Base-by-base conservation (phyloP, 2,797 vertebrate genomes). In the Lycodopsis pacificus region DNA sequence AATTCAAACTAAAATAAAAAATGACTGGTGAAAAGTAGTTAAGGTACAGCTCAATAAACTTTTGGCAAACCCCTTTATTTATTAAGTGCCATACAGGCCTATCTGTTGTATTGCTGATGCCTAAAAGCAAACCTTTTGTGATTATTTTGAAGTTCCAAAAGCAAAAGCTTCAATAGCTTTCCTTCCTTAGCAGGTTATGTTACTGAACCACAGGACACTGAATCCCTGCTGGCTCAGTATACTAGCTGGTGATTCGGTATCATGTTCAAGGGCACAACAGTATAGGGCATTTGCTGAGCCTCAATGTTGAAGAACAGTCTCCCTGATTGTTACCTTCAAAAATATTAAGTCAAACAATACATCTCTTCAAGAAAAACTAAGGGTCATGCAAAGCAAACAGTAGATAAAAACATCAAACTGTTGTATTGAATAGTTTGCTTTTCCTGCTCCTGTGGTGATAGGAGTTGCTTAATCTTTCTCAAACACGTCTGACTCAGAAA, bases 191-290 rank as follows among this genome's bases (percentile, higher is more conserved):
- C 51, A 69, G 71, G 75, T 80, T 73, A 68, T 80, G 71, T 78
- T 90, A 85, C 67, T 86, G 85, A 87, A 77, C 66, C 42, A 72
- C 65, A 61, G 71, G 80, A 84, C 38, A 82, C 49, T 73, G 77
- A 85, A 76, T 83, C 84, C 75, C 67, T 20, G 34, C 61, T 30
- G 32, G 42, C 79, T 85, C 81, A 53, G 76, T 44, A 71, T 73
- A n/a, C n/a, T n/a, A 42, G 65, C 76, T 75, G 51, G 32, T 34
- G 76, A 73, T 82, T 76, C 22, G 70, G 80, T 88, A 61, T 91
- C 79, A 49, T 71, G 63, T 84, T 81, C 82, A 84, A 87, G 79
- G 86, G 74, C 79, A 74, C 14, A 71, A 46, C 63, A 76, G 48
- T 15, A 32, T 15, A 32, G 7, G 58, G 30, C 40, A 63, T 49